Percentiles rank a stretch among this genome's conserved stretches.
phyloP scores from a whole-genome alignment of 2,888 invertebrate genomes.

The Aradus depressus region DNA sequence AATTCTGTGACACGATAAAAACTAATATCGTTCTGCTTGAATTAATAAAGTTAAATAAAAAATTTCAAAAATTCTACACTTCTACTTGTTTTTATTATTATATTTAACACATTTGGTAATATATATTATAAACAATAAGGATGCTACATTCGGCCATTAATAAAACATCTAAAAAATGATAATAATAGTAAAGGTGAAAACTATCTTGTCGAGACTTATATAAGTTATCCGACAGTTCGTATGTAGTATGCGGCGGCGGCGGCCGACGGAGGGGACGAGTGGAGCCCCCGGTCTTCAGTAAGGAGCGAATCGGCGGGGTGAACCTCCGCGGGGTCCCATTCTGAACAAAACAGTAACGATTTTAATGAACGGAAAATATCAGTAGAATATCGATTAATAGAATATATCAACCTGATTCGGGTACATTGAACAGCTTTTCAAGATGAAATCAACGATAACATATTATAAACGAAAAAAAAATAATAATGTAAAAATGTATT shows the following conservation, averaged over 20 bases:
- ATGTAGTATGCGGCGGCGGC: constrained; percentile 13
- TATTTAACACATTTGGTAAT: too few species aligned
- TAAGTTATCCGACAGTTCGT: too few species aligned
- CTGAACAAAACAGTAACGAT: constrained; percentile 36
- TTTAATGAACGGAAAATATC: constrained; percentile 11
- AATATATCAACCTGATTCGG: constrained; percentile 5
- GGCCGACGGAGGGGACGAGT: constrained; percentile 2
- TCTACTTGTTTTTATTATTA: too few species aligned
- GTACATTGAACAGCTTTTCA: constrained; percentile 13
- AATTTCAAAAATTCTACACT: too few species aligned
- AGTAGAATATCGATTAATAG: constrained; percentile 5
- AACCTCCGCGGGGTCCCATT: constrained; percentile 67
- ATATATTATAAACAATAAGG: too few species aligned
- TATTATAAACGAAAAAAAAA: neutral
- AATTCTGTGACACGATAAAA: too few species aligned
- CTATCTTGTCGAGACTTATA: too few species aligned
- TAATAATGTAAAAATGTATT: neutral
- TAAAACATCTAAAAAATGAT: constrained; percentile 11
- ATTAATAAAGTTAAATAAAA: too few species aligned
- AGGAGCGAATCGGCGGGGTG: constrained; percentile 76
- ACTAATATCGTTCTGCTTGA: too few species aligned
- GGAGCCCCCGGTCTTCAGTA: constrained; percentile 44
- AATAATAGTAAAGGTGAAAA: constrained; percentile 3
- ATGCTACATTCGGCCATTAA: constrained; percentile 14
- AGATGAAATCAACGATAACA: neutral